Evolutionary conservation across 2,113 vertebrate species (phyloP), one percentile per base, ranked within the genome.

Genomic region (Rhodinocichla rosea): DNA sequence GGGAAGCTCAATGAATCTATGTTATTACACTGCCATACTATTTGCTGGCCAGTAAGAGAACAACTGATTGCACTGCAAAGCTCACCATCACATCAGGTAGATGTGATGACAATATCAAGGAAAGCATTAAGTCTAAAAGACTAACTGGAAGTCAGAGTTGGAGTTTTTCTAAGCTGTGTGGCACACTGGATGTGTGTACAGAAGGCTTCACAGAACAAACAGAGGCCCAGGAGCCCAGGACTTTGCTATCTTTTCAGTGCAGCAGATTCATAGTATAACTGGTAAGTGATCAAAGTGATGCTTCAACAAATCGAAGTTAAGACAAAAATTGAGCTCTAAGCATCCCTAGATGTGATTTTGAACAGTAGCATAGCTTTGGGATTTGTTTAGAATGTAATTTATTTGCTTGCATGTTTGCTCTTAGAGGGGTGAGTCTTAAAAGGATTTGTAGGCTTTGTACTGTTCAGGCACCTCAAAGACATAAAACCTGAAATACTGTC

Each of bases 151-250:
- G 62, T 28, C 0, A 0, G 49, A 87, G 77, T 76, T 90, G 20
- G 49, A 90, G 68, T 83, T 94, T 95, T 87, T 42, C 44, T 87
- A 84, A 92, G 69, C 73, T 71, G 49, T 67, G 59, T 47, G 73
- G 30, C 56, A 32, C 44, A 9, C 37, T 75, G 76, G 10, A 53
- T 87, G 17, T 79, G 70, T 89, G 60, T 80, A 57, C 63, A 73
- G 59, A 67, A 64, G 90, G 67, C 70, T 92, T 90, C 75, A 65
- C n/a, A 83, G 84, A 88, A 91, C 44, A 95, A 94, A 89, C 33
- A 95, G 57, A 76, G 45, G 45, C 45, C 78, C 47, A 39, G 33
- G n/a, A 92, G 57, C 44, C 42, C 44, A 84, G 49, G 37, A 49
- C 65, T 89, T 87, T 21, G 26, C 57, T 62, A 4, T 69, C 56